Percentiles rank a stretch among this genome's conserved stretches.
Evolutionary conservation across 2,888 invertebrate species (phyloP).

Genomic region (Tigriopus californicus): DNA sequence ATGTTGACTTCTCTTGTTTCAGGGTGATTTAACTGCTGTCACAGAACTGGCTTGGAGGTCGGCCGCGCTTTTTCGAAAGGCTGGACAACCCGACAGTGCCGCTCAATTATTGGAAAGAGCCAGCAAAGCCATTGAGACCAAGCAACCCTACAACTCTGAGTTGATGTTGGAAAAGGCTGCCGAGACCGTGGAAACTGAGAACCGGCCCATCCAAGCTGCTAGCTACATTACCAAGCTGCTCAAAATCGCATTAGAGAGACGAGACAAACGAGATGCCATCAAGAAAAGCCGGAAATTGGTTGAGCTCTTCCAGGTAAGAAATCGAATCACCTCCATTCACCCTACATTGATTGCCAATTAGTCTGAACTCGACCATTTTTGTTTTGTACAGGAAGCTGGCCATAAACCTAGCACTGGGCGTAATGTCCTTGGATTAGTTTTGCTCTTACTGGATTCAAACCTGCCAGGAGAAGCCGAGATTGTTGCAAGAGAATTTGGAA

Average conservation of each 20-base stretch:
- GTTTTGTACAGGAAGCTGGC: not conserved
- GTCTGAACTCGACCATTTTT: too few species aligned
- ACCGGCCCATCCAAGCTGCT: slow-evolving; percentile 1
- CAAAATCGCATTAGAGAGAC: not conserved
- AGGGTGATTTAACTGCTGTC: not conserved
- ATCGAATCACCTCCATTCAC: too few species aligned
- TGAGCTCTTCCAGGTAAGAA: not conserved
- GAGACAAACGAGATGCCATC: not conserved
- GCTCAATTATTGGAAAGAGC: slow-evolving; percentile 3
- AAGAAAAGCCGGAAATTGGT: not conserved
- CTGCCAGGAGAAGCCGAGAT: not conserved
- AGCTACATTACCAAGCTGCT: not conserved
- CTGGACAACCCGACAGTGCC: slow-evolving; percentile 2
- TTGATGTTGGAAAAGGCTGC: slow-evolving; percentile 4
- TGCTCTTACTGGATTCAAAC: not conserved
- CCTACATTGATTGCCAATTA: too few species aligned
- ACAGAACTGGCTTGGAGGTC: not conserved
- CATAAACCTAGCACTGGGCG: not conserved
- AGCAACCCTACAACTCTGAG: not conserved
- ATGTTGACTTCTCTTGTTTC: too few species aligned
- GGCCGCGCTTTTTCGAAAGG: not conserved
- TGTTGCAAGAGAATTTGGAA: not conserved
- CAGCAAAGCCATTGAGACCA: not conserved
- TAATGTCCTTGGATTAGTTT: not conserved
- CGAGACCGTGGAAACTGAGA: not conserved